Evolutionary conservation across 1,140 invertebrate genomes (phyloP), one percentile per base, ranked within the genome.

Genomic region (Pygmarrhopalites habei): DNA sequence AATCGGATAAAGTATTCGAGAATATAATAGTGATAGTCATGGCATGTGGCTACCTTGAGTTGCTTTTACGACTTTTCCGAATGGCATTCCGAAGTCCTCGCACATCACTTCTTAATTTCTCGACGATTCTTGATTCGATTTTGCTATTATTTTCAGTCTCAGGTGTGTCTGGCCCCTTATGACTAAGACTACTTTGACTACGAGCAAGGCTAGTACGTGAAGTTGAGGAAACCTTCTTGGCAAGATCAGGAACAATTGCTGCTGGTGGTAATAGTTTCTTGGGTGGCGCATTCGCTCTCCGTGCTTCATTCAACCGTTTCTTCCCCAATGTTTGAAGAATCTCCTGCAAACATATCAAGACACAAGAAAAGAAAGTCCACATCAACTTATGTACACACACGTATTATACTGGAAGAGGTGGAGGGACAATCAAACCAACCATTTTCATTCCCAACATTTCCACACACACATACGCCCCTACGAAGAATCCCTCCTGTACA

Each of bases 301-400:
- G 78, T 2, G 85, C 91, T 75, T 94, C 91, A 82, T 90, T 89
- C n/a, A 93, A 76, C 1, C 90, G 80, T 71, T 92, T 92, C 26
- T 88, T 79, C 0, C 91, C 91, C 1, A 94, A 78, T 17, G 85
- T 90, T 73, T 92, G 89, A 2, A 94, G 78, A 56, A 94, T 92
- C 57, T 79, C 77, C 76, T 78, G 60, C 26, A 51, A 44, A 55
- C 51, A 55, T 25, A 60, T 10, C 21, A 1, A 51, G 1, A n/a
- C n/a, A n/a, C n/a, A n/a, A n/a, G n/a, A n/a, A n/a, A n/a, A n/a
- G n/a, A n/a, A n/a, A n/a, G n/a, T n/a, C n/a, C n/a, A n/a, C n/a
- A n/a, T n/a, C n/a, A n/a, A n/a, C n/a, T n/a, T n/a, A n/a, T n/a
- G n/a, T n/a, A n/a, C n/a, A n/a, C n/a, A n/a, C n/a, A n/a, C n/a